A percentile compares a stretch with the other conserved stretches of the same genome.
These are phyloP conservation scores for Festucalex cinctus DNA, from an alignment of 2,113 vertebrate species.

Conservation along the genomic window DNA sequence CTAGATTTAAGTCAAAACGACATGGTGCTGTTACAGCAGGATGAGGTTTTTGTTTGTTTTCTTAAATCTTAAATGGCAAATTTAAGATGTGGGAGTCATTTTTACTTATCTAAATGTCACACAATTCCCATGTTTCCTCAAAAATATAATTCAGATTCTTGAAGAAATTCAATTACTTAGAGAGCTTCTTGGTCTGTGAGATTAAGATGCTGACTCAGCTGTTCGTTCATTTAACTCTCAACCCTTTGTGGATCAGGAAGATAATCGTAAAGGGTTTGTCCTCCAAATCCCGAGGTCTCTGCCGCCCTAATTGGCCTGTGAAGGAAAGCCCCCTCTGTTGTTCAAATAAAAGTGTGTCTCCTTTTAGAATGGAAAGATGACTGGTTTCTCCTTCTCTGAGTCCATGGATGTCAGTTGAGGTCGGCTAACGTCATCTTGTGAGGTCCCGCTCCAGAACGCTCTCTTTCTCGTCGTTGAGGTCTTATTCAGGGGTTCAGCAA, in stretches of 20 bases:
- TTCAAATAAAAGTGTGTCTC: too few relatives aligned
- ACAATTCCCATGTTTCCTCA: not conserved
- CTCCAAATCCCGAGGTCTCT: not conserved
- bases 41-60: too few relatives aligned
- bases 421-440: too few relatives aligned
- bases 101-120: too few relatives aligned
- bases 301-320: not conserved
- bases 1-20: not conserved
- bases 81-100: not conserved
- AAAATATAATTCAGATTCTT: not conserved
- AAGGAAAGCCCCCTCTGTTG: too few relatives aligned
- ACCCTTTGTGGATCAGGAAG: not conserved
- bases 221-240: not conserved
- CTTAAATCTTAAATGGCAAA: not conserved
- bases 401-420: too few relatives aligned
- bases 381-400: too few relatives aligned
- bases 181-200: not conserved
- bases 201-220: not conserved
- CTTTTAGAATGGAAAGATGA: too few relatives aligned
- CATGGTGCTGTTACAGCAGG: not conserved
- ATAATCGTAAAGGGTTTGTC: not conserved
- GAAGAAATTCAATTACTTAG: not conserved
- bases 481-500: too few relatives aligned
- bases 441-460: too few relatives aligned
- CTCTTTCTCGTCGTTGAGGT: too few relatives aligned